A percentile compares a stretch with the other conserved stretches of the same genome.
Conservation (phyloP, 2,888 invertebrate genomes). For the Ariolimax columbianus region DNA sequence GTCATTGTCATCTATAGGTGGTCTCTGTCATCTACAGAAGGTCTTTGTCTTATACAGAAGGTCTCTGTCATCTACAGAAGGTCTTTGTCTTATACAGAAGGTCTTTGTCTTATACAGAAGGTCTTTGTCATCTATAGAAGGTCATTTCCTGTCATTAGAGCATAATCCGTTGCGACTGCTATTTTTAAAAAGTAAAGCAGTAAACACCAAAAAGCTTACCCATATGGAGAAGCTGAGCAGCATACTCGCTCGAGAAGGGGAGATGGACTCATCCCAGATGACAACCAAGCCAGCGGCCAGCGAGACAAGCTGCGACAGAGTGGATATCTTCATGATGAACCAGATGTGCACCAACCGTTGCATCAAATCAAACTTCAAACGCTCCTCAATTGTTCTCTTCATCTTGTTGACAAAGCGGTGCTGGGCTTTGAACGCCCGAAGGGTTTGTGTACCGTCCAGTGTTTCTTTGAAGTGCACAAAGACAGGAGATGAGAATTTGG, state of each 20-base stretch:
- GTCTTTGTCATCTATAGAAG: too few species aligned
- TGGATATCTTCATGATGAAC: conserved; percentile 17
- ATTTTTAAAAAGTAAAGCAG: too few species aligned
- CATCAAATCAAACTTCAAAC: conserved; percentile 23
- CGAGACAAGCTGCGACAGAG: not conserved
- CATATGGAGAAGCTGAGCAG: conserved; percentile 8
- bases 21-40: too few species aligned
- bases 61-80: too few species aligned
- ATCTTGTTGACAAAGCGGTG: conserved; percentile 65
- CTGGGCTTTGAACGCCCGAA: conserved; percentile 73
- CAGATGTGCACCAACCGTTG: conserved; percentile 1
- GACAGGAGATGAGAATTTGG: conserved; percentile 76
- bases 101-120: too few species aligned
- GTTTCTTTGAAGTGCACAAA: conserved; percentile 78
- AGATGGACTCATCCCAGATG: not conserved
- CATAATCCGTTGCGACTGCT: too few species aligned
- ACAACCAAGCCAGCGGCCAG: conserved; percentile 20
- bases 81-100: too few species aligned
- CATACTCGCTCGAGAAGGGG: conserved; percentile 10
- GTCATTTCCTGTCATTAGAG: too few species aligned
- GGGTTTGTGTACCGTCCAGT: conserved; percentile 80
- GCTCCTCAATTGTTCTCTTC: conserved; percentile 68
- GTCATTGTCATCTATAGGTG: too few species aligned
- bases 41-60: too few species aligned
- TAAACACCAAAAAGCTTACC: not conserved